These are phyloP conservation scores for Erpobdella octoculata DNA, from an alignment of 2,888 invertebrate species.

Conservation along the genomic window DNA sequence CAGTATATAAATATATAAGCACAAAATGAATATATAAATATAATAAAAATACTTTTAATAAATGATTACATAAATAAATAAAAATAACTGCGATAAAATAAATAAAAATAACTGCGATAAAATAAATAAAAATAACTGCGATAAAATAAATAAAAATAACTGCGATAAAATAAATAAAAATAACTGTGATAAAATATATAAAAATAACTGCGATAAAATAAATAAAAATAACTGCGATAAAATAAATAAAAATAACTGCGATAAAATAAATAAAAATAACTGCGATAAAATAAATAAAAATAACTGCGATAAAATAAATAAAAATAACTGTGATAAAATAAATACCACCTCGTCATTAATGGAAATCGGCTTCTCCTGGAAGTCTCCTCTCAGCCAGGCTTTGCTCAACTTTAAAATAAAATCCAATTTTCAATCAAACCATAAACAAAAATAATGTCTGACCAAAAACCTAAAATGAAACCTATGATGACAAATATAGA, in stretches of 20 bases:
- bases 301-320: background rate
- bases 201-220: background rate
- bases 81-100: background rate
- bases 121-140: too few species aligned
- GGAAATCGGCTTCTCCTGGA: slow-evolving; percentile 65
- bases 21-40: background rate
- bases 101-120: too few species aligned
- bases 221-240: background rate
- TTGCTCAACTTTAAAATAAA: slow-evolving; percentile 62
- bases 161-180: background rate
- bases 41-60: slow-evolving; percentile 34
- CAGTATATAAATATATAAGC: background rate
- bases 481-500: background rate
- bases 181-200: background rate
- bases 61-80: background rate
- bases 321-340: background rate
- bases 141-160: too few species aligned
- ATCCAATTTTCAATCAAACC: slow-evolving; percentile 7
- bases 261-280: too few species aligned
- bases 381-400: slow-evolving; percentile 66
- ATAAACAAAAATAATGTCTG: slow-evolving; percentile 4
- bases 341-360: slow-evolving; percentile 55
- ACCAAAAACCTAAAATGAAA: background rate
- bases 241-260: background rate
- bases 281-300: background rate